Evolutionary conservation across 1,140 invertebrate species (phyloP).

Genomic region (Dreissena rostriformis): DNA sequence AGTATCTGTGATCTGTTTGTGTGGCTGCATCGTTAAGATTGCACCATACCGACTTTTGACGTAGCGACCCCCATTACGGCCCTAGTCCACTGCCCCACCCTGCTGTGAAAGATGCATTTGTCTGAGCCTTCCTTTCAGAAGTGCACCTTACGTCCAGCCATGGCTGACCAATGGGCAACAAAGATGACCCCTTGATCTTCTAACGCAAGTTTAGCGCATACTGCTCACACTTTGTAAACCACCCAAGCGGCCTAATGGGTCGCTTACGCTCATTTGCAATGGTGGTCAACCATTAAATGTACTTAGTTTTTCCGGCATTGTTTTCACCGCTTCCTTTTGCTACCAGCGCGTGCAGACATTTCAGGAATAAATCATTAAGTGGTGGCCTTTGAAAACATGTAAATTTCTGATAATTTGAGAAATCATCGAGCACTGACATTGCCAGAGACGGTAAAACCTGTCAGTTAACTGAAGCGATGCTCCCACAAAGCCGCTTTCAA

Average conservation of each 20-base stretch:
- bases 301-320: slow-evolving; percentile 27
- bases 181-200: slow-evolving; percentile 54
- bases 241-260: slow-evolving; percentile 11
- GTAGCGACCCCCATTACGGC: neutral
- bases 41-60: slow-evolving; percentile 6
- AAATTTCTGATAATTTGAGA: slow-evolving; percentile 11
- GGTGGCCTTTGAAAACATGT: slow-evolving; percentile 12
- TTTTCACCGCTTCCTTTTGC: slow-evolving; percentile 28
- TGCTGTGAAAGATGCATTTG: slow-evolving; percentile 48
- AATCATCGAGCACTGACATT: neutral
- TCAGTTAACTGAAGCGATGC: no score
- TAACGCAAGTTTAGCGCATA: slow-evolving; percentile 51
- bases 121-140: slow-evolving; percentile 37
- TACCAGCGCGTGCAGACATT: slow-evolving; percentile 41
- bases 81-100: slow-evolving; percentile 4
- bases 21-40: neutral
- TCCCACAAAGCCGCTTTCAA: no score
- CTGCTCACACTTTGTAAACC: slow-evolving; percentile 34
- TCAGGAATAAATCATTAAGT: slow-evolving; percentile 29
- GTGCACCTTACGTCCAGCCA: slow-evolving; percentile 15
- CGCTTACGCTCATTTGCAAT: slow-evolving; percentile 1
- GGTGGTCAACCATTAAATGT: slow-evolving; percentile 51
- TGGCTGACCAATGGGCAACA: slow-evolving; percentile 38
- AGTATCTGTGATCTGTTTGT: slow-evolving; percentile 9
- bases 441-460: neutral